Evolutionary conservation across 2,888 invertebrate species (phyloP).

Genomic region (Perizoma affinitatum): DNA sequence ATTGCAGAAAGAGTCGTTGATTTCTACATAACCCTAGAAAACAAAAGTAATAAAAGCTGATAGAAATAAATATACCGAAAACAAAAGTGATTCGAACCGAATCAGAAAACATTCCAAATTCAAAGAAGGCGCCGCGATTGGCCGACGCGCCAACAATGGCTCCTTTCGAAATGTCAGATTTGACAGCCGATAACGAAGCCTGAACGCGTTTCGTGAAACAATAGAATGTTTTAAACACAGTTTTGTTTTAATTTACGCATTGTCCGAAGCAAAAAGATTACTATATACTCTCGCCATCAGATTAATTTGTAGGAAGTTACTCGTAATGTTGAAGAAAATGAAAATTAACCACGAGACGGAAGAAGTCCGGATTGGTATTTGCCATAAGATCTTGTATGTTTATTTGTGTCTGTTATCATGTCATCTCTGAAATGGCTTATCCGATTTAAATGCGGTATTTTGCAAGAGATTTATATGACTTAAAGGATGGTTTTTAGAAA

Average conservation of each 20-base stretch:
- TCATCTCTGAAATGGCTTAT: too few species aligned
- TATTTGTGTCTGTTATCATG: too few species aligned
- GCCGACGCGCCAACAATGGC: conserved; percentile 64
- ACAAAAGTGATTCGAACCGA: conserved; percentile 59
- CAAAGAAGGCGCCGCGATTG: conserved; percentile 67
- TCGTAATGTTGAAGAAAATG: too few species aligned
- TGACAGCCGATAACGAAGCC: conserved; percentile 64
- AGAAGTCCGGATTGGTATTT: too few species aligned
- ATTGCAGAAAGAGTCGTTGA: too few species aligned
- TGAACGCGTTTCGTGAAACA: conserved; percentile 42
- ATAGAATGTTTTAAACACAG: conserved; percentile 41
- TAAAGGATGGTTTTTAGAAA: too few species aligned
- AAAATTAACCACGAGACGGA: too few species aligned
- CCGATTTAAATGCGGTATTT: too few species aligned
- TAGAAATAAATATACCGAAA: conserved; percentile 43
- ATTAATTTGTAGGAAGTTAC: neutral
- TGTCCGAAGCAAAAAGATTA: conserved; percentile 5
- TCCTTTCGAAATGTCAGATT: conserved; percentile 69
- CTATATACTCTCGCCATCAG: neutral
- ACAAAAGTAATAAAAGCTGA: neutral
- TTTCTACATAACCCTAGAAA: too few species aligned
- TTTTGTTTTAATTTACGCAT: conserved; percentile 39
- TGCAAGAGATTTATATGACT: too few species aligned
- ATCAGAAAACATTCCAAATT: conserved; percentile 69
- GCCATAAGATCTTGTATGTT: too few species aligned